These are phyloP conservation scores for Rhynchophorus ferrugineus DNA, from an alignment of 1,140 invertebrate genomes.

Conservation along the genomic window DNA sequence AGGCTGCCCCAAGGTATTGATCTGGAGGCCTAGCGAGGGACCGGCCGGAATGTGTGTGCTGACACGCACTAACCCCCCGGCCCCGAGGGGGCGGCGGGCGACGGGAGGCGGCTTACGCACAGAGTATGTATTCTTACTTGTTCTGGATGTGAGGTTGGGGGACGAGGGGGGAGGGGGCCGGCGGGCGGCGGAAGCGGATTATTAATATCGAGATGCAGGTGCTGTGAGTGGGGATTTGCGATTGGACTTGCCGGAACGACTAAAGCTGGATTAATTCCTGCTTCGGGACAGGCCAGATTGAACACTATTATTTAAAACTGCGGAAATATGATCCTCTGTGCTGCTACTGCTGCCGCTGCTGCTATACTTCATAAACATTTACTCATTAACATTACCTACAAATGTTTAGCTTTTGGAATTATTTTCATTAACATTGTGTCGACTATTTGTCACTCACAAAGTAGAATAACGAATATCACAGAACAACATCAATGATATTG, in stretches of 20 bases:
- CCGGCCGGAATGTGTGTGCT: constrained; percentile 35
- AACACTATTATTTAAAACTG: neutral
- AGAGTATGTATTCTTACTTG: constrained; percentile 35
- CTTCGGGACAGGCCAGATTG: neutral
- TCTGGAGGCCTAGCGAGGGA: constrained; percentile 34
- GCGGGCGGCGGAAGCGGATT: constrained; percentile 13
- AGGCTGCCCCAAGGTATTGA: constrained; percentile 42
- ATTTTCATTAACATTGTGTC: too few species aligned
- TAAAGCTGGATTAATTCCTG: neutral
- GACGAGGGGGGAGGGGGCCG: too few species aligned
- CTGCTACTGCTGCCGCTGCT: too few species aligned
- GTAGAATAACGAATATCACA: too few species aligned
- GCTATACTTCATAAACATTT: too few species aligned
- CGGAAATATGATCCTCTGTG: too few species aligned
- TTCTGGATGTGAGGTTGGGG: too few species aligned
- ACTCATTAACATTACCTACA: too few species aligned
- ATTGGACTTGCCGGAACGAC: neutral
- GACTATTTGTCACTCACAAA: too few species aligned
- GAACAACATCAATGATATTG: too few species aligned
- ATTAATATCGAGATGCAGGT: constrained; percentile 11
- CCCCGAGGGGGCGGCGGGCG: constrained; percentile 24
- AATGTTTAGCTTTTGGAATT: too few species aligned
- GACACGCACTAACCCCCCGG: constrained; percentile 35
- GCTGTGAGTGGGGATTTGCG: neutral
- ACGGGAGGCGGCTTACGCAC: constrained; percentile 22